Percentiles rank a stretch among this genome's conserved stretches.
Conservation (phyloP, 2,888 invertebrate genomes). For the Melanargia galathea region DNA sequence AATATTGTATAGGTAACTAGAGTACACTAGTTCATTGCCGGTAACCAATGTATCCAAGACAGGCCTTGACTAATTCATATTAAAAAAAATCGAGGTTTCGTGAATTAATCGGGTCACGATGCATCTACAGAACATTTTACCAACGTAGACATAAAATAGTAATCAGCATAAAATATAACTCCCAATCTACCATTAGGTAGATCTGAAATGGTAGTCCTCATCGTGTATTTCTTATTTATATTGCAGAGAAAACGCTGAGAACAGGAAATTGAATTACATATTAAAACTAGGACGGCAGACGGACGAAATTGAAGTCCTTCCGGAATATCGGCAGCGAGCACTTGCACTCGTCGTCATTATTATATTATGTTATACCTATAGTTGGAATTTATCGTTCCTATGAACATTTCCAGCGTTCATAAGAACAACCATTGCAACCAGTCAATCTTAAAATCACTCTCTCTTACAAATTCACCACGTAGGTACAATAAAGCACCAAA, state of each 20-base stretch:
- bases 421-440: too few relatives aligned
- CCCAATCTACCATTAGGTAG: constrained; percentile 1
- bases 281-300: constrained; percentile 31
- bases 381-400: neutral
- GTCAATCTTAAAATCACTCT: too few relatives aligned
- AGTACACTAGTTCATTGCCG: too few relatives aligned
- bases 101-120: too few relatives aligned
- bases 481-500: too few relatives aligned
- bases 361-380: constrained; percentile 4
- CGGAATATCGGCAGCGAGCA: constrained; percentile 42
- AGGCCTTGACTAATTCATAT: too few relatives aligned
- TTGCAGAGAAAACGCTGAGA: constrained; percentile 23
- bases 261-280: constrained; percentile 37
- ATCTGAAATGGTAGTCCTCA: constrained; percentile 1
- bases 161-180: constrained; percentile 2
- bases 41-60: too few relatives aligned
- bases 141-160: neutral
- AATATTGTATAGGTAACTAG: too few relatives aligned
- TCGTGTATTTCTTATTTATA: constrained; percentile 27
- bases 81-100: too few relatives aligned
- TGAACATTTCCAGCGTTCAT: neutral
- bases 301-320: constrained; percentile 29
- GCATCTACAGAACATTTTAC: too few relatives aligned
- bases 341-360: constrained; percentile 8
- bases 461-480: too few relatives aligned